Base-by-base conservation (phyloP, 1,140 invertebrate genomes). In the Achatina immaculata region DNA sequence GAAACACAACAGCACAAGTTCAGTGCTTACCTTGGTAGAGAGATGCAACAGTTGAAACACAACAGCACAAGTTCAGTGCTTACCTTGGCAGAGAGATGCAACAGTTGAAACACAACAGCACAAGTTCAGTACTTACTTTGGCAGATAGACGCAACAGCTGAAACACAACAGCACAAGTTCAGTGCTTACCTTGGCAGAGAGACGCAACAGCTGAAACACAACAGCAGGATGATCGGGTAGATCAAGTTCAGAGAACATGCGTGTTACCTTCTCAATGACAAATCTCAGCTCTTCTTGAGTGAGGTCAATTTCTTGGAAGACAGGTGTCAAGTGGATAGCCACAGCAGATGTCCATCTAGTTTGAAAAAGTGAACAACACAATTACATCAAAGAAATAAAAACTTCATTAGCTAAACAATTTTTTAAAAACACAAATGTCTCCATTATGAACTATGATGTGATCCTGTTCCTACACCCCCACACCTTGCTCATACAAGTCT, bases 101-200 rank as follows among this genome's bases (percentile, higher is more conserved):
- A 81, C 11, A 92, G 86, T 62, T 92, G 91, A 81, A 91, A 92
- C 16, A 91, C 83, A 11, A 92, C 81, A 2, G 92, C 90, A 51
- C n/a, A n/a, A n/a, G n/a, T n/a, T n/a, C n/a, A n/a, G n/a, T n/a
- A n/a, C 38, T 62, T 31, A 89, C 90, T 86, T 90, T 91, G 28
- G 84, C 84, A 45, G 88, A 85, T 14, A 91, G 80, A 9, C 91
- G 85, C 51, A 92, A 81, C 11, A 92, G 86, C 66, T 92, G 91
- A 81, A 91, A 92, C 16, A 91, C 83, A 11, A 92, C 81, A 2
- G 92, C 90, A 51, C n/a, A n/a, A n/a, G n/a, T n/a, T n/a, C n/a
- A n/a, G n/a, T n/a, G n/a, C 38, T 62, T 31, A 89, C 90, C 86
- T 90, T 91, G 28, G 84, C 84, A 45, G 88, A 85, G 19, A 91